phyloP scores from a whole-genome alignment of 2,797 vertebrate genomes.

The Odontamblyopus rebecca region DNA sequence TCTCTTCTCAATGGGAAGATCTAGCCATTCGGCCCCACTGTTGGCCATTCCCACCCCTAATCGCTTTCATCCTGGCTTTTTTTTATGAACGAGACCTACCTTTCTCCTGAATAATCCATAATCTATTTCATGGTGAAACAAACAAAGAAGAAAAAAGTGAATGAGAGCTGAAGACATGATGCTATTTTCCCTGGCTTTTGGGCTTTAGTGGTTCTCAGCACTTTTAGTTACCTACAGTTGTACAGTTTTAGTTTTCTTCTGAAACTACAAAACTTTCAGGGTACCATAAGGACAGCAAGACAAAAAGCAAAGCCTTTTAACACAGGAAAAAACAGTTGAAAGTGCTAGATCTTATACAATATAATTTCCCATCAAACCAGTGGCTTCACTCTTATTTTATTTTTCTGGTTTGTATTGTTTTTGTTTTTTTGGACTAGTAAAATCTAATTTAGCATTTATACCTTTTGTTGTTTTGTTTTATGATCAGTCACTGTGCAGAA shows the following conservation, averaged over 20 bases:
- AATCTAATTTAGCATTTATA: no score
- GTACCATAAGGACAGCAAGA: not conserved
- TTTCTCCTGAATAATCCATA: slow-evolving; percentile 80
- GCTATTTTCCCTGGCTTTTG: slow-evolving; percentile 10
- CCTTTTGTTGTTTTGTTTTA: no score
- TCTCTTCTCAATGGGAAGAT: slow-evolving; percentile 80
- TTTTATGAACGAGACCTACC: slow-evolving; percentile 77
- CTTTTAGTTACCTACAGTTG: slow-evolving; percentile 39
- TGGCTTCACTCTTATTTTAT: no score
- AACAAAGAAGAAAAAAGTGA: slow-evolving; percentile 68
- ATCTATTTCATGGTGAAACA: slow-evolving; percentile 70
- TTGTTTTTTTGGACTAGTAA: no score
- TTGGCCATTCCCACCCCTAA: slow-evolving; percentile 64
- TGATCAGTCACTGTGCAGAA: no score
- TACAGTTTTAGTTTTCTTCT: slow-evolving; percentile 12
- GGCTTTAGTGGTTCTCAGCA: slow-evolving; percentile 48
- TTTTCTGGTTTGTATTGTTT: no score
- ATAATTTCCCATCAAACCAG: not conserved
- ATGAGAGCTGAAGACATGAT: slow-evolving; percentile 57
- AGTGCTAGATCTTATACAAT: not conserved
- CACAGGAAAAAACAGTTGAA: not conserved
- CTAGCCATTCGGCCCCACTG: slow-evolving; percentile 29
- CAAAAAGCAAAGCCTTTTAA: not conserved
- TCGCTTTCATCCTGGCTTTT: slow-evolving; percentile 55
- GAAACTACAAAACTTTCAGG: slow-evolving; percentile 48